These are phyloP conservation scores for Drosophila lutescens DNA, from an alignment of 2,888 invertebrate species.

Conservation along the genomic window DNA sequence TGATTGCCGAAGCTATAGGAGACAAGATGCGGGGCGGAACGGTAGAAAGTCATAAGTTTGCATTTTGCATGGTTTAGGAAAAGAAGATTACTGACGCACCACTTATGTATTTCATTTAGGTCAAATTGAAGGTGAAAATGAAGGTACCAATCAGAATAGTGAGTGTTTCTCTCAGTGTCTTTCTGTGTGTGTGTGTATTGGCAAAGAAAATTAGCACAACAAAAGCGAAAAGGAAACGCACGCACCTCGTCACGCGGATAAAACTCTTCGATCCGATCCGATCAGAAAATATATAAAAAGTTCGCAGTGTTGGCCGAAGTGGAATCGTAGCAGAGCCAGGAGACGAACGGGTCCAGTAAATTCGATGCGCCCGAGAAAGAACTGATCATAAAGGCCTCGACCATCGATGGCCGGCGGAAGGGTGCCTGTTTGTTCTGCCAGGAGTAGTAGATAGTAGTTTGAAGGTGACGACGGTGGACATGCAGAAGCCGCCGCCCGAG, in stretches of 20 bases:
- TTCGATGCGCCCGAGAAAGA: constrained; percentile 96
- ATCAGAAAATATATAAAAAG: background rate
- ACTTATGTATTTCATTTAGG: no score
- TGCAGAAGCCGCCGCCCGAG: constrained; percentile 97
- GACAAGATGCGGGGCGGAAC: no score
- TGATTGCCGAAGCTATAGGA: no score
- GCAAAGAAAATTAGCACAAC: constrained; percentile 66
- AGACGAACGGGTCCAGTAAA: constrained; percentile 89
- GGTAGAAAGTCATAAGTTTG: no score
- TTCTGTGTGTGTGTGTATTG: constrained; percentile 56
- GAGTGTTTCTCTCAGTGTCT: constrained; percentile 32
- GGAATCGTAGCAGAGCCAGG: constrained; percentile 66
- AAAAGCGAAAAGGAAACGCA: constrained; percentile 47
- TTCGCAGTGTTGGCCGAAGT: constrained; percentile 66
- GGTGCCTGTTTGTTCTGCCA: constrained; percentile 99
- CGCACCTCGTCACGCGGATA: constrained; percentile 68
- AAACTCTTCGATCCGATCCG: constrained; percentile 32
- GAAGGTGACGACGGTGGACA: constrained; percentile 97
- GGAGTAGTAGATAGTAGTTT: constrained; percentile 99
- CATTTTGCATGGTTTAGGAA: no score
- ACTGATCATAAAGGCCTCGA: constrained; percentile 97
- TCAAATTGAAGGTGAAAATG: no score
- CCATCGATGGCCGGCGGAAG: constrained; percentile 98
- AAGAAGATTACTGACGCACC: no score
- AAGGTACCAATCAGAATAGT: no score